These are phyloP conservation scores for Simalia tracyae DNA, from an alignment of 2,797 vertebrate genomes.

Conservation along the genomic window DNA sequence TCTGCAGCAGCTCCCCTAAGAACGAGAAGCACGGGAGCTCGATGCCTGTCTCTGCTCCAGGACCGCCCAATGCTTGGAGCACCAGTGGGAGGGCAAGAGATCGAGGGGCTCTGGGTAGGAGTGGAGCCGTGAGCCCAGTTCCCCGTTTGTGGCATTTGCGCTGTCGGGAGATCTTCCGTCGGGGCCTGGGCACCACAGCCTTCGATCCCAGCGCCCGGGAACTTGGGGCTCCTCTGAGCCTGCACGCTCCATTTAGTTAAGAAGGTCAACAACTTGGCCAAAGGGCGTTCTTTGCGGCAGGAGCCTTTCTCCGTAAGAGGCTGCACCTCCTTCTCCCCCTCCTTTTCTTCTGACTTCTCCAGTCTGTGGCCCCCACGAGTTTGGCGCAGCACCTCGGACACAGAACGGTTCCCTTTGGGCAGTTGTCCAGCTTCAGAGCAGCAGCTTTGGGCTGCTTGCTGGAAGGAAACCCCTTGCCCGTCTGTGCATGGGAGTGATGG, in stretches of 20 bases:
- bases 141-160: neutral
- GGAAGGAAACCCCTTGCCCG: constrained; percentile 5
- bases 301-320: neutral
- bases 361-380: constrained; percentile 45
- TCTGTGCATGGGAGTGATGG: fast-evolving
- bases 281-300: neutral
- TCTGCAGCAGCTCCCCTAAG: neutral
- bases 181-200: neutral
- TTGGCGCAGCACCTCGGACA: constrained; percentile 49
- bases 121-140: no score
- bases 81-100: neutral
- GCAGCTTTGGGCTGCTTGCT: constrained; percentile 53
- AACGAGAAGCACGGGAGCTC: no score
- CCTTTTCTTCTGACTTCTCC: neutral
- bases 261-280: neutral
- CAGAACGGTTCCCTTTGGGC: constrained; percentile 46
- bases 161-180: neutral
- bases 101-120: neutral
- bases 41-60: neutral
- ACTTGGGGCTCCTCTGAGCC: no score
- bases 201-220: neutral
- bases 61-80: neutral
- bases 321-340: neutral
- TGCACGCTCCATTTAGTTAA: no score
- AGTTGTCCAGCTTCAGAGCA: constrained; percentile 45